Evolutionary conservation across 2,888 invertebrate genomes (phyloP), one percentile per base, ranked within the genome.

Genomic region (Lithophane socia): DNA sequence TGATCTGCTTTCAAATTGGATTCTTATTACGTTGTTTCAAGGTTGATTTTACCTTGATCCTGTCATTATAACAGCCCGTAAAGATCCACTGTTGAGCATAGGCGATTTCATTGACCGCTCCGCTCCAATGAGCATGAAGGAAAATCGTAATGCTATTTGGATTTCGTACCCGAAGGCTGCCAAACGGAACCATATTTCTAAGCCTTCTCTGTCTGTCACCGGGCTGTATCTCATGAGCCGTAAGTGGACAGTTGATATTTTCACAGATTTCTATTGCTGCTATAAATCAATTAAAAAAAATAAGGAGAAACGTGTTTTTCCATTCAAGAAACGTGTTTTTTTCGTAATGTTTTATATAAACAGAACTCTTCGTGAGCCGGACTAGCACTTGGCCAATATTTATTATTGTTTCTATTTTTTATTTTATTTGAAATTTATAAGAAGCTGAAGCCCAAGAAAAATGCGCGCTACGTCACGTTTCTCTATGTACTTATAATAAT

Each of bases 21-120:
- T 42, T 44, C 61, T 52, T 83, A 44, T 9, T 0, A 2, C 42
- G 16, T 44, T 61, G 13, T 13, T 52, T 49, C n/a, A 70, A 61
- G 79, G 70, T 83, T 66, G 79, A n/a, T 56, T 78, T 83, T 69
- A 61, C 60, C 16, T 65, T 52, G 24, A 54, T 54, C 9, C 21
- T 9, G 37, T 60, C 21, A 7, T n/a, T 60, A 2, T 65, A 58
- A 63, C 49, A 65, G 24, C 21, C 42, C 60, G 13, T 52, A 61
- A 73, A 82, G 54, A n/a, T 56, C 37, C 66, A 16, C 18, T 29
- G n/a, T 10, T 52, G 52, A 65, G 52, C n/a, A 37, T 54, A 56
- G n/a, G 54, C 60, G 52, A 66, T 60, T 79, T 65, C 65, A 70
- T 70, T 69, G 68, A 77, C 83, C 52, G 42, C 29, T 54, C 29